Evolutionary conservation across 2,888 invertebrate genomes (phyloP).

Genomic region (Drosophila siamana): DNA sequence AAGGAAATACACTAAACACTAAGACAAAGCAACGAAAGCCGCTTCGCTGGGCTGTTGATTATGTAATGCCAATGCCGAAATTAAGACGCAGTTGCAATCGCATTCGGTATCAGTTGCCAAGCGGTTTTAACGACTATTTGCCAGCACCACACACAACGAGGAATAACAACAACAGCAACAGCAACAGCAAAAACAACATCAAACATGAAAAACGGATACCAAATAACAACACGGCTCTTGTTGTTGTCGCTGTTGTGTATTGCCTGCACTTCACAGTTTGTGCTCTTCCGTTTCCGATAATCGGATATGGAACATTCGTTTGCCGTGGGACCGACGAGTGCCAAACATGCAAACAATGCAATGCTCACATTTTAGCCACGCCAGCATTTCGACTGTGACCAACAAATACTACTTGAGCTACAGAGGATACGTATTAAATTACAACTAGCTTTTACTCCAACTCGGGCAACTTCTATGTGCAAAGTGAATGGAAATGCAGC

Average conservation of each 20-base stretch:
- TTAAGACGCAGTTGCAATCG: slow-evolving; percentile 65
- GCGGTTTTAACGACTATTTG: slow-evolving; percentile 44
- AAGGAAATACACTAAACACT: slow-evolving; percentile 15
- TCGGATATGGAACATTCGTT: slow-evolving; percentile 53
- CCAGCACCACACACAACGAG: slow-evolving; percentile 30
- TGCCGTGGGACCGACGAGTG: slow-evolving; percentile 51
- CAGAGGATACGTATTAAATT: slow-evolving; percentile 1
- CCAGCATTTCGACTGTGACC: background rate
- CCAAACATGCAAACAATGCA: slow-evolving; percentile 24
- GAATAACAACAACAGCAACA: slow-evolving; percentile 4
- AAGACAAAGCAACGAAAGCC: slow-evolving; percentile 47
- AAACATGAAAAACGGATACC: background rate
- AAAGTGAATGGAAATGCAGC: background rate
- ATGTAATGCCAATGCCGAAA: slow-evolving; percentile 64
- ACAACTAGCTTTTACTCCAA: background rate
- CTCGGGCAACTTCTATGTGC: background rate
- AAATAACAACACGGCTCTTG: slow-evolving; percentile 22
- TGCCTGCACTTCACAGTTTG: slow-evolving; percentile 47
- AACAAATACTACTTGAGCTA: background rate
- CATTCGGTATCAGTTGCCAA: slow-evolving; percentile 44
- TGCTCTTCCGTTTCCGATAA: slow-evolving; percentile 71
- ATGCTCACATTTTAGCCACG: slow-evolving; percentile 6
- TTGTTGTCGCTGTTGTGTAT: background rate
- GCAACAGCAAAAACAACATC: slow-evolving; percentile 11
- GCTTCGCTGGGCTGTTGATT: slow-evolving; percentile 49